Evolutionary conservation across 2,888 invertebrate species (phyloP).

Genomic region (Coronaproctus castanopsis): DNA sequence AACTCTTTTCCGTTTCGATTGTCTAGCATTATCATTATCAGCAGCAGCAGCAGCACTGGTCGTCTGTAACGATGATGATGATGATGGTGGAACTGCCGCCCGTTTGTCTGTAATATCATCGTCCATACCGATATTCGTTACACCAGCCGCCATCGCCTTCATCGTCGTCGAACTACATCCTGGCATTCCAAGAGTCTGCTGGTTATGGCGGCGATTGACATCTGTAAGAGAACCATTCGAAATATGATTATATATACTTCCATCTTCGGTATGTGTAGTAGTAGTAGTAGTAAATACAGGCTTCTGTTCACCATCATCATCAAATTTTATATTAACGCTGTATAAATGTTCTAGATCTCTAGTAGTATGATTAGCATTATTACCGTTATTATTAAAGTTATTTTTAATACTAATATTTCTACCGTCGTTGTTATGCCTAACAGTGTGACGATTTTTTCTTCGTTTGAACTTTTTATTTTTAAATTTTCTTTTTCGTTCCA

Average conservation of each 20-base stretch:
- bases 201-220: no score
- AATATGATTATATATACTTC: not conserved
- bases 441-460: not conserved
- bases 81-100: not conserved
- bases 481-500: not conserved
- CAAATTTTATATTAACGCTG: no score
- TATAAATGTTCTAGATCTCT: no score
- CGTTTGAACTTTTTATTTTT: not conserved
- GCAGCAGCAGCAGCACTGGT: conserved; percentile 28
- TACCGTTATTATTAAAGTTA: not conserved
- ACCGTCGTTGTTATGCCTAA: not conserved
- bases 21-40: conserved; percentile 30
- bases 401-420: not conserved
- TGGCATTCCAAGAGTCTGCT: no score
- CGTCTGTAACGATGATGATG: not conserved
- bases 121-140: no score
- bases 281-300: no score
- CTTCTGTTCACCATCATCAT: not conserved
- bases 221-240: not conserved
- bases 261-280: not conserved
- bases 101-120: no score
- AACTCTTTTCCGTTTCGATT: conserved; percentile 57
- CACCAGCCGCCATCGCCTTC: no score
- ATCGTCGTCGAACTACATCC: not conserved
- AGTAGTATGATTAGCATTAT: not conserved